Conservation (phyloP, 2,113 vertebrate species). For the Macrotus californicus region DNA sequence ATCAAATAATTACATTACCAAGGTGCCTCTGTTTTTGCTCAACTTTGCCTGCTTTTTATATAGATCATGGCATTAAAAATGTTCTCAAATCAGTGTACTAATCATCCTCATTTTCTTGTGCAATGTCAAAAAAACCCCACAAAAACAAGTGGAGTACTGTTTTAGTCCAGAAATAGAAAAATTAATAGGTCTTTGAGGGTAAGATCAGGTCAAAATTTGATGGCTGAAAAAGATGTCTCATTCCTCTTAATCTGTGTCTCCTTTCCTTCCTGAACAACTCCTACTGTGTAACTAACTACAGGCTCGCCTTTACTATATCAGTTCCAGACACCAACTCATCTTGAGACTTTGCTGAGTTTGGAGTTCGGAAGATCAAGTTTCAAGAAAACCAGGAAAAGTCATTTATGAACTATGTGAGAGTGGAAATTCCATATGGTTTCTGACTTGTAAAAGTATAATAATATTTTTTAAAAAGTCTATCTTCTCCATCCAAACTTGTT, state of each 20-base stretch:
- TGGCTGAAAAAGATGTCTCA: neutral
- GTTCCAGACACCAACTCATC: constrained; percentile 38
- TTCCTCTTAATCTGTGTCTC: neutral
- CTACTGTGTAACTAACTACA: neutral
- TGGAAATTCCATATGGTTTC: constrained; percentile 66
- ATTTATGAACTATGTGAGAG: neutral
- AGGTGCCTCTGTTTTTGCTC: neutral
- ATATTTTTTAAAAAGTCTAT: neutral
- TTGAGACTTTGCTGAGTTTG: constrained; percentile 39
- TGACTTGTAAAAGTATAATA: constrained; percentile 57
- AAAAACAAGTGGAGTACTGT: neutral
- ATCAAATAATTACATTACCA: neutral
- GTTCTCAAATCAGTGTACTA: neutral
- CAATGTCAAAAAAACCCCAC: neutral
- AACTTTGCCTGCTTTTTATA: neutral
- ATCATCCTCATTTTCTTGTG: neutral
- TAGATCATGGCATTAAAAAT: neutral
- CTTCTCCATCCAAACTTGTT: constrained; percentile 34
- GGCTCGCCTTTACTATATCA: neutral
- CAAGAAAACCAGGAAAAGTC: constrained; percentile 49
- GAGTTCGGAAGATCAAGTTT: constrained; percentile 37
- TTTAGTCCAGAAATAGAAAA: neutral
- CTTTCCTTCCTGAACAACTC: neutral
- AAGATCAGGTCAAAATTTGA: neutral
- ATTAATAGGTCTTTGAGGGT: neutral